phyloP scores from a whole-genome alignment of 2,888 invertebrate species.

The Lasioglossum malachurum region DNA sequence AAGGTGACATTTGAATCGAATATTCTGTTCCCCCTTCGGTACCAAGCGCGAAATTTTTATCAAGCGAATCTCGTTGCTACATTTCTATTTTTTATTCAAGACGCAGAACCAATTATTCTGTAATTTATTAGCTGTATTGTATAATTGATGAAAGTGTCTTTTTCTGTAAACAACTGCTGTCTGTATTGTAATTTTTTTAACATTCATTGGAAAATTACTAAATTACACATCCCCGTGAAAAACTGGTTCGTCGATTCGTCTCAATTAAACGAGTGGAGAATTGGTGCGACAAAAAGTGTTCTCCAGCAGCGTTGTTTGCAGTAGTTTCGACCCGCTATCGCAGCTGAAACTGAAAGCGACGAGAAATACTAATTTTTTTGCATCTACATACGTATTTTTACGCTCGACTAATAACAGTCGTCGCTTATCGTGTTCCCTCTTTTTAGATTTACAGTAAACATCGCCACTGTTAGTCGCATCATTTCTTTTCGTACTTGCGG shows the following conservation, averaged over 20 bases:
- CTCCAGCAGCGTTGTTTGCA: neutral
- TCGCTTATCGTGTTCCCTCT: constrained; percentile 26
- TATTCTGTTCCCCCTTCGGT: neutral
- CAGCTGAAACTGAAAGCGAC: neutral
- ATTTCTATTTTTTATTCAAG: neutral
- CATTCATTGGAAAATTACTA: neutral
- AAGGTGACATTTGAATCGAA: constrained; percentile 5
- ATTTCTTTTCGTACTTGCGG: neutral
- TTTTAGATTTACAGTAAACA: constrained; percentile 43
- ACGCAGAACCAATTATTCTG: neutral
- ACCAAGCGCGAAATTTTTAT: neutral
- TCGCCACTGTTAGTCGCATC: constrained; percentile 20
- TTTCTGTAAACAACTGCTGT: neutral
- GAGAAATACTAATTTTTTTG: neutral
- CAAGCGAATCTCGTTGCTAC: neutral
- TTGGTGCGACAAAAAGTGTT: neutral
- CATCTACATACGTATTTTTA: neutral
- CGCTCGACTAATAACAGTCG: constrained; percentile 32
- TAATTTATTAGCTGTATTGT: too few species aligned
- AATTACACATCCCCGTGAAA: neutral
- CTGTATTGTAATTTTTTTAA: neutral
- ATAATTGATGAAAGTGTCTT: neutral
- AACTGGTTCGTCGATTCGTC: neutral
- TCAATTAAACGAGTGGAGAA: neutral
- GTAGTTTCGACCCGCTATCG: constrained; percentile 21